Percentiles rank a stretch among this genome's conserved stretches.
phyloP scores from a whole-genome alignment of 92 coral and sea anemone genomes.

The Zoanthus gigantus region DNA sequence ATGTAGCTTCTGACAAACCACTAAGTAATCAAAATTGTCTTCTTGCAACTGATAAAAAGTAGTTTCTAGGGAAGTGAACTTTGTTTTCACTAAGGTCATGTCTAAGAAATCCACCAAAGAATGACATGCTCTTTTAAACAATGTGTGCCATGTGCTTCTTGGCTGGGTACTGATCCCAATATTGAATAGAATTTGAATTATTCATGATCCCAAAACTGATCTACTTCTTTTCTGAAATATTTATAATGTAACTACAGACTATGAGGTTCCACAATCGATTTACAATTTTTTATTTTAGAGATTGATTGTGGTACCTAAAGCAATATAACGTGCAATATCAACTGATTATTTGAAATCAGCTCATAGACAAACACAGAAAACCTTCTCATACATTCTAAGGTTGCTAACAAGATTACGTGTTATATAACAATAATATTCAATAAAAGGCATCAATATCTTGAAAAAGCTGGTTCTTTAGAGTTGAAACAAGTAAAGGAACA shows the following conservation, averaged over 20 bases:
- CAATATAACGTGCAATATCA: not conserved
- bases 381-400: constrained; percentile 21
- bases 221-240: not conserved
- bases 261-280: not conserved
- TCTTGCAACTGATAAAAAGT: not conserved
- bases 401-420: constrained; percentile 12
- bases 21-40: not conserved
- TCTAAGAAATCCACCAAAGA: not conserved
- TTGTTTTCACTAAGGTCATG: not conserved
- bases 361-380: not conserved
- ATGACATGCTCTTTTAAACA: constrained; percentile 24
- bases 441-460: not conserved
- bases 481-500: not conserved
- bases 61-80: not conserved
- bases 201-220: constrained; percentile 12
- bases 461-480: not conserved
- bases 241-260: not conserved
- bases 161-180: not conserved
- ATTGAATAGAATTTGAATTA: constrained; percentile 20
- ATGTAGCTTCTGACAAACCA: not conserved
- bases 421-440: not conserved
- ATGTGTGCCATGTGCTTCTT: constrained; percentile 33
- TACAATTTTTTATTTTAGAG: not conserved
- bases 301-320: not conserved
- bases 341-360: not conserved